phyloP scores from a whole-genome alignment of 2,888 invertebrate genomes.

The Eristalis intricaria region DNA sequence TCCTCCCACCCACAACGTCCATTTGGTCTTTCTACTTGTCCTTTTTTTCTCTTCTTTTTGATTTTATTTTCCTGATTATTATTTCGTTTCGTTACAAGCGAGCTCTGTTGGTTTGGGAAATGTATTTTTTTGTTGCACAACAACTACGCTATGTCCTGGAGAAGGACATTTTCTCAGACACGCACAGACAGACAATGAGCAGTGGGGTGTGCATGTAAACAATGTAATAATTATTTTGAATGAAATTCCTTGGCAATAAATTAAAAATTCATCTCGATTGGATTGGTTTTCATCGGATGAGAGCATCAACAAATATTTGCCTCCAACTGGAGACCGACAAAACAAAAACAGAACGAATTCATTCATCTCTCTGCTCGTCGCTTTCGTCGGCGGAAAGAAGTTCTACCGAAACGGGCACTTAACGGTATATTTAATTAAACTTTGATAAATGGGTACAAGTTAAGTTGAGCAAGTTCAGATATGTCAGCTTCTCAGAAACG shows the following conservation, averaged over 20 bases:
- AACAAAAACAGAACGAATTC: background rate
- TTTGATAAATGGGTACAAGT: background rate
- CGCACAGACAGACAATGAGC: background rate
- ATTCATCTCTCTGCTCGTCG: background rate
- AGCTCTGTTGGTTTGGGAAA: background rate
- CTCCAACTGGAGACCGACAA: background rate
- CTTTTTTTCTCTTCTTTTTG: conserved; percentile 31
- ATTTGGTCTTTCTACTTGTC: background rate
- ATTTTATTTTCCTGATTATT: conserved; percentile 55
- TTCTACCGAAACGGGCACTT: conserved; percentile 14
- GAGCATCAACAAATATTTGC: conserved; percentile 41
- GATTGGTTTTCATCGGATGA: conserved; percentile 23
- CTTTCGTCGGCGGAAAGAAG: too few relatives aligned
- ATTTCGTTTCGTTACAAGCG: conserved; percentile 45
- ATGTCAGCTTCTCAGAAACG: too few relatives aligned
- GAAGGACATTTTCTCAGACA: conserved; percentile 33
- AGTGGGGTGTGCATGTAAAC: conserved; percentile 43
- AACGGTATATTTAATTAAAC: conserved; percentile 28
- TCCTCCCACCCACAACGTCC: background rate
- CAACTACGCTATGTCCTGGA: background rate
- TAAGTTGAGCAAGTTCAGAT: too few relatives aligned
- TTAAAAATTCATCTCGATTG: conserved; percentile 63
- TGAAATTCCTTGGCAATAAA: conserved; percentile 52
- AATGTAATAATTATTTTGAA: conserved; percentile 58
- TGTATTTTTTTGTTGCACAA: background rate